Percentiles rank a stretch among this genome's conserved stretches.
Conservation (phyloP, 2,888 invertebrate species). For the Meteorus colon region DNA sequence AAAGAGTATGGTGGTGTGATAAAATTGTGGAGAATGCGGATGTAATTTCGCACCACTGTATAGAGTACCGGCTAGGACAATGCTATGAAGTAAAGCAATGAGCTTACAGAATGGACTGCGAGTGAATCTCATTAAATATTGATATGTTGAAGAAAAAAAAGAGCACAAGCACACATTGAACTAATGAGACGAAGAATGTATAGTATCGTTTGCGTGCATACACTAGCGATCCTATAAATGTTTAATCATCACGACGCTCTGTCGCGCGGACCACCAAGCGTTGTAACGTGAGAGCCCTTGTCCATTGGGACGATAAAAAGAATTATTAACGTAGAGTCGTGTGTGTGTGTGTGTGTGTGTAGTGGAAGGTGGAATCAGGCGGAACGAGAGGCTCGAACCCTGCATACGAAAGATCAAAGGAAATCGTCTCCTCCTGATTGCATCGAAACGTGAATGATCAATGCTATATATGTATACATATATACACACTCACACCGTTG, state of each 20-base stretch:
- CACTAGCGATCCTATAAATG: conserved; percentile 44
- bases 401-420: conserved; percentile 52
- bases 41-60: conserved; percentile 24
- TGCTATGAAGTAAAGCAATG: background rate
- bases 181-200: conserved; percentile 47
- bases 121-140: conserved; percentile 41
- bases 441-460: conserved; percentile 1
- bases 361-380: conserved; percentile 46
- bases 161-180: conserved; percentile 13
- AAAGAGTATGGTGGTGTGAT: background rate
- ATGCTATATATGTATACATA: too few species aligned
- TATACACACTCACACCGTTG: too few species aligned
- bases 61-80: background rate
- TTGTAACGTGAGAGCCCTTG: conserved; percentile 21
- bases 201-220: conserved; percentile 41
- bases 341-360: conserved; percentile 28
- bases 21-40: conserved; percentile 28
- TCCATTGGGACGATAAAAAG: conserved; percentile 58
- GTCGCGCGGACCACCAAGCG: conserved; percentile 34
- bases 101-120: conserved; percentile 9
- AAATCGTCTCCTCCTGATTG: conserved; percentile 50
- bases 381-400: conserved; percentile 36
- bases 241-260: conserved; percentile 49
- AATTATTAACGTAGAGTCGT: conserved; percentile 62
- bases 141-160: conserved; percentile 30